Evolutionary conservation across 1,140 invertebrate genomes (phyloP), one percentile per base, ranked within the genome.

Genomic region (Bombus huntii): DNA sequence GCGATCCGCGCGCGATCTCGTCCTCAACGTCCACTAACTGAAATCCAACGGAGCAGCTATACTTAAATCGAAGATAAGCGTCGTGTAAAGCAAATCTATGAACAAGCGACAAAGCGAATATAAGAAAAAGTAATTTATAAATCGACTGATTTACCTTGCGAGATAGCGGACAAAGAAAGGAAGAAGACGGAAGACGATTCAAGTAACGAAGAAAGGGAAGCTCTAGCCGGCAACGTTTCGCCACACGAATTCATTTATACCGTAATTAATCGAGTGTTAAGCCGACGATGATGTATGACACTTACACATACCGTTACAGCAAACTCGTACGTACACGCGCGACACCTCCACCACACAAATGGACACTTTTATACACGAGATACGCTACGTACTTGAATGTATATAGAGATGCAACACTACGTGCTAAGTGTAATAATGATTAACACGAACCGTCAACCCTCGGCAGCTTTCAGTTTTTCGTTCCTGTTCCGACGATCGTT

Each of bases 111-210:
- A 73, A 59, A 80, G 74, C 70, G 86, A 62, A 89, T 79, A 72
- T 85, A 89, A 31, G 62, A n/a, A 62, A 28, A 31, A 42, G 73
- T 83, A 88, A 89, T 87, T 88, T 88, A 90, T 88, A 84, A 90
- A 88, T 89, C 78, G 89, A 90, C 88, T 90, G 89, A 90, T 83
- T 22, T 85, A 90, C 86, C 87, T 87, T 53, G 87, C 74, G 81
- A 74, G 74, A 79, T 70, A 78, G 59, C 57, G 15, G 31, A 44
- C 34, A 15, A 31, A 28, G 74, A 34, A 31, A 18, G 65, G 15
- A 18, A n/a, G 9, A 81, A 78, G 86, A 68, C 62, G 25, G 25
- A 31, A 73, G 25, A 37, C 42, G 9, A 37, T 31, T 28, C 28
- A 1, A 65, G n/a, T n/a, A 34, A n/a, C 18, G 73, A 57, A 22